Conservation (phyloP, 2,797 vertebrate genomes). For the Sebastes itinus region DNA sequence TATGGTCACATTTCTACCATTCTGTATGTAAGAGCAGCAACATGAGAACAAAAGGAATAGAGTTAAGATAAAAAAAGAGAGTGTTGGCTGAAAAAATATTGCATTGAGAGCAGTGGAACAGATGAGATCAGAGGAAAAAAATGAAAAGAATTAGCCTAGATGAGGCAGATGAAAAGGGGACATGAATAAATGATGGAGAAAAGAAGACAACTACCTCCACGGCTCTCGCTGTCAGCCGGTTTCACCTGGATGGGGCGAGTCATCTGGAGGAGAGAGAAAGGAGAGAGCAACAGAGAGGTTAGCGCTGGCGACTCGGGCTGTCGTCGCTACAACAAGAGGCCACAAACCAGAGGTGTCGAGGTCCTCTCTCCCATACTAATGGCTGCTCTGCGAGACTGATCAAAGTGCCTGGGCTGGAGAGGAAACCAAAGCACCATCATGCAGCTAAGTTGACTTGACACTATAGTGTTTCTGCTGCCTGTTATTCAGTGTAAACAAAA, state of each 20-base stretch:
- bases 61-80: not conserved
- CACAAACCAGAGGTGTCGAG: slow-evolving; percentile 56
- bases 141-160: slow-evolving; percentile 47
- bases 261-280: slow-evolving; percentile 87
- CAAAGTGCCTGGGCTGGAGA: slow-evolving; percentile 35
- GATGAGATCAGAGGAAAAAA: slow-evolving; percentile 49
- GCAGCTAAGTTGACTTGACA: slow-evolving; percentile 50
- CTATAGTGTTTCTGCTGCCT: slow-evolving; percentile 30
- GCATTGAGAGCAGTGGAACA: slow-evolving; percentile 30
- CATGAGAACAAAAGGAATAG: slow-evolving; percentile 2
- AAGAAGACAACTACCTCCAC: slow-evolving; percentile 97
- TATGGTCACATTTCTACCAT: not conserved
- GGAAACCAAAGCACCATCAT: slow-evolving; percentile 29
- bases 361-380: slow-evolving; percentile 45
- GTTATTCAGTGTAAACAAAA: slow-evolving; percentile 49
- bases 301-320: slow-evolving; percentile 46
- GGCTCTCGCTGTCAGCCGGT: slow-evolving; percentile 98
- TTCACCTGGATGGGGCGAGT: slow-evolving; percentile 99
- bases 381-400: slow-evolving; percentile 46
- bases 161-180: slow-evolving; percentile 46
- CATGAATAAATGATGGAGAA: slow-evolving; percentile 77
- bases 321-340: slow-evolving; percentile 35
- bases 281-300: slow-evolving; percentile 66
- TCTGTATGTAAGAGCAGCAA: not conserved
- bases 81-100: not conserved